These are phyloP conservation scores for Eclectus roratus DNA, from an alignment of 2,113 vertebrate genomes.

Conservation along the genomic window DNA sequence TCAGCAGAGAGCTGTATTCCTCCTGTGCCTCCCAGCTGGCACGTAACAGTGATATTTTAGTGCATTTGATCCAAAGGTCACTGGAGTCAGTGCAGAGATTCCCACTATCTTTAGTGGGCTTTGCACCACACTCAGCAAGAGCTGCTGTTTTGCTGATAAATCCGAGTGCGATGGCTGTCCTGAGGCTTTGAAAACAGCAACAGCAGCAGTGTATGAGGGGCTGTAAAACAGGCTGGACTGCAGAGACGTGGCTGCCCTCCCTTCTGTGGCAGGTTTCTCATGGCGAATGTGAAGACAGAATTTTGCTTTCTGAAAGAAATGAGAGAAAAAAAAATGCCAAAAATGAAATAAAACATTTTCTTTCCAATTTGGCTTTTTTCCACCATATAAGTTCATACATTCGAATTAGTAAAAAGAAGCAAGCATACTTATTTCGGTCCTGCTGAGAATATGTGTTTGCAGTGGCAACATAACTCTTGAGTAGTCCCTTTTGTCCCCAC, in stretches of 20 bases:
- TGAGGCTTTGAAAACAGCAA: not conserved
- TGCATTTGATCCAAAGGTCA: not conserved
- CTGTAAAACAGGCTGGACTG: not conserved
- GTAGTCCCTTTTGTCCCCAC: not conserved
- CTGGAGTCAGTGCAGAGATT: not conserved
- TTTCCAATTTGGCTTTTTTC: not conserved
- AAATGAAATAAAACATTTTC: not conserved
- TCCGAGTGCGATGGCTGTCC: accelerated
- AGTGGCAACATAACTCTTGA: not conserved
- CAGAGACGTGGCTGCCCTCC: not conserved
- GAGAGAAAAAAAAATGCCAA: not conserved
- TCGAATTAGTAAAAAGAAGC: not conserved
- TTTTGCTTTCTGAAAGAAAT: not conserved
- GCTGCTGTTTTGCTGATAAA: not conserved
- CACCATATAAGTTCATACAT: not conserved
- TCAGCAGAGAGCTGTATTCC: not conserved
- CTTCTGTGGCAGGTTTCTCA: not conserved
- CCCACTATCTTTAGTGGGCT: not conserved
- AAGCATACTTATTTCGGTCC: not conserved
- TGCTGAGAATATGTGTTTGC: not conserved
- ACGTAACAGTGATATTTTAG: not conserved
- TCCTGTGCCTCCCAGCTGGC: not conserved
- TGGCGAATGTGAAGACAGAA: not conserved
- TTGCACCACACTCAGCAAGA: not conserved
- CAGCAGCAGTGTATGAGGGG: not conserved